Evolutionary conservation across 2,113 vertebrate species (phyloP).

Genomic region (Microtus pennsylvanicus): DNA sequence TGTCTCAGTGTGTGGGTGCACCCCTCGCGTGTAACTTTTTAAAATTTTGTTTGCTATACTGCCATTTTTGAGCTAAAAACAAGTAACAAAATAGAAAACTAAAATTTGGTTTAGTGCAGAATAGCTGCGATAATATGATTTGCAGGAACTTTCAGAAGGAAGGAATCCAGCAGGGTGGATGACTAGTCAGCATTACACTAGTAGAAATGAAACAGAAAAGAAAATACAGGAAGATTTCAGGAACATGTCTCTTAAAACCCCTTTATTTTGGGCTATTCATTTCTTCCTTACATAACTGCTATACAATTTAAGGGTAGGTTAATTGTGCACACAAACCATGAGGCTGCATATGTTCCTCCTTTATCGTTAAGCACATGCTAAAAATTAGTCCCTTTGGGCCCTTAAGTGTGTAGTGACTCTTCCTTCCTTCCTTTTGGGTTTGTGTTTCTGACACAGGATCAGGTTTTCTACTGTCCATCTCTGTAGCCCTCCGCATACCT

Average conservation of each 20-base stretch:
- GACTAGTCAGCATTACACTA: not conserved
- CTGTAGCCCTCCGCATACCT: not conserved
- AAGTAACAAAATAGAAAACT: not conserved
- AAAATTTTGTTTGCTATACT: not conserved
- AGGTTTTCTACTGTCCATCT: no score
- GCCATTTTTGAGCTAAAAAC: not conserved
- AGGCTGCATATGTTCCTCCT: rapidly evolving
- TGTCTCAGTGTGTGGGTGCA: no score
- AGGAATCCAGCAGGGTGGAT: not conserved
- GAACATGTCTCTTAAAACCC: not conserved
- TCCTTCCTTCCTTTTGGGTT: not conserved
- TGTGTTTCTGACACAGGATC: not conserved
- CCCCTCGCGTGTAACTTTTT: not conserved
- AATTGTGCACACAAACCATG: not conserved
- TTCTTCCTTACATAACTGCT: not conserved
- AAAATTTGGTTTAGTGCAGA: not conserved
- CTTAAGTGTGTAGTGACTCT: not conserved
- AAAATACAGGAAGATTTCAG: no score
- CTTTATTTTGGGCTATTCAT: not conserved
- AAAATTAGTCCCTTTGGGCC: not conserved
- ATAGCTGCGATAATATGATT: not conserved
- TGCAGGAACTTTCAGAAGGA: not conserved
- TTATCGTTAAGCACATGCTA: rapidly evolving
- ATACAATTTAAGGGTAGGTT: not conserved
- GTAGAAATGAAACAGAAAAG: not conserved